phyloP scores from a whole-genome alignment of 2,113 vertebrate species.

The Kryptolebias marmoratus region DNA sequence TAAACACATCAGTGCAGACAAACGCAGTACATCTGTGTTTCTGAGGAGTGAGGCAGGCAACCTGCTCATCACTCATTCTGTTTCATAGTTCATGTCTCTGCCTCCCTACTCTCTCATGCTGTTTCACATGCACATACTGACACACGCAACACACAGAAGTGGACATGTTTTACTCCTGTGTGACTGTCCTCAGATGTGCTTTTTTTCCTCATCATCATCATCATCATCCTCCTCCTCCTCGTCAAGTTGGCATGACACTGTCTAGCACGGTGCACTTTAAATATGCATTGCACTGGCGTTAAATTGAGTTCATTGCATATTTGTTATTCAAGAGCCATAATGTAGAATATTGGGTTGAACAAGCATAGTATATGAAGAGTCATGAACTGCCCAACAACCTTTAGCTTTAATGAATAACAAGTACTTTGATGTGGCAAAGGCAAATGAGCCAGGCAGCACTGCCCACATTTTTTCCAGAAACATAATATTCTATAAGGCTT shows the following conservation, averaged over 20 bases:
- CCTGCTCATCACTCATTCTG: slow-evolving; percentile 57
- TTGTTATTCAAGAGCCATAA: slow-evolving; percentile 30
- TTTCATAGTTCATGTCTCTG: slow-evolving; percentile 37
- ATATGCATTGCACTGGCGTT: slow-evolving; percentile 49
- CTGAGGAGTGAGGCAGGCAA: slow-evolving; percentile 23
- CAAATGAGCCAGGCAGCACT: background rate
- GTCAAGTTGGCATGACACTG: slow-evolving; percentile 50
- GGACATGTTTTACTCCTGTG: background rate
- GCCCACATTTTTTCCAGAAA: slow-evolving; percentile 24
- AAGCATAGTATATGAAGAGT: background rate
- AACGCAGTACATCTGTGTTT: slow-evolving; percentile 29
- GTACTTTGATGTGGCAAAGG: slow-evolving; percentile 12
- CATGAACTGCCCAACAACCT: slow-evolving; percentile 29
- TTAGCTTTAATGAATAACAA: slow-evolving; percentile 25
- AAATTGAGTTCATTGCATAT: slow-evolving; percentile 42
- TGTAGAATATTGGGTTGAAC: slow-evolving; percentile 9
- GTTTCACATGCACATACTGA: slow-evolving; percentile 2
- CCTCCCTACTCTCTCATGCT: background rate
- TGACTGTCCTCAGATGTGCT: slow-evolving; percentile 64
- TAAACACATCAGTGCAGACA: slow-evolving; percentile 20
- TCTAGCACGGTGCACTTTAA: slow-evolving; percentile 43
- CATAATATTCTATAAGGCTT: slow-evolving; percentile 7
- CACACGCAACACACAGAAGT: slow-evolving; percentile 9
- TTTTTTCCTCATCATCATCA: slow-evolving; percentile 46
- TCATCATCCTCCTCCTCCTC: slow-evolving; percentile 31